These are phyloP conservation scores for Spinus pinus DNA, from an alignment of 2,797 vertebrate genomes.

Conservation along the genomic window DNA sequence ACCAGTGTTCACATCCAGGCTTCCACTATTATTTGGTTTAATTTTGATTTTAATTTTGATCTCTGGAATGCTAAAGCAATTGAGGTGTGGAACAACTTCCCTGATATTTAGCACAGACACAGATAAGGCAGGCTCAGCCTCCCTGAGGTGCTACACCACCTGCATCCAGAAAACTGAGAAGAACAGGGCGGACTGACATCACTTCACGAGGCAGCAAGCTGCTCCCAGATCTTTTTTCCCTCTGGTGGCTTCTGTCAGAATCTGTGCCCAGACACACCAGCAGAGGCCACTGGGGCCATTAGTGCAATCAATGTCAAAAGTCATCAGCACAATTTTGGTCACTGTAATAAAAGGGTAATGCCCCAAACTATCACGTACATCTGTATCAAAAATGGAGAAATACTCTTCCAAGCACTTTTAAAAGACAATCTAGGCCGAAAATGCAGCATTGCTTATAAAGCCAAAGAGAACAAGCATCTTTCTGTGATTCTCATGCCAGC, in stretches of 20 bases:
- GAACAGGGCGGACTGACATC: fast-evolving
- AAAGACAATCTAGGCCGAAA: background rate
- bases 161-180: background rate
- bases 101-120: background rate
- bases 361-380: fast-evolving
- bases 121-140: background rate
- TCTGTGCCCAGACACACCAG: background rate
- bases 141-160: background rate
- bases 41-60: too few relatives aligned
- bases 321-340: background rate
- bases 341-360: background rate
- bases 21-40: background rate
- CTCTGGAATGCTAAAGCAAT: background rate
- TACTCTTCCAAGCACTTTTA: background rate
- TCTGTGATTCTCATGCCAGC: background rate
- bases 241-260: background rate
- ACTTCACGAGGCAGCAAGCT: background rate
- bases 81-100: background rate
- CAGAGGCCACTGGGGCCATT: background rate
- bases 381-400: background rate
- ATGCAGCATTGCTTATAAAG: background rate
- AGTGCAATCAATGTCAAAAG: background rate
- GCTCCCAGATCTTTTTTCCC: background rate
- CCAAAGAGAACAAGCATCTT: background rate
- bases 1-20: fast-evolving